Evolutionary conservation across 2,888 invertebrate species (phyloP).

Genomic region (Bembecia ichneumoniformis): DNA sequence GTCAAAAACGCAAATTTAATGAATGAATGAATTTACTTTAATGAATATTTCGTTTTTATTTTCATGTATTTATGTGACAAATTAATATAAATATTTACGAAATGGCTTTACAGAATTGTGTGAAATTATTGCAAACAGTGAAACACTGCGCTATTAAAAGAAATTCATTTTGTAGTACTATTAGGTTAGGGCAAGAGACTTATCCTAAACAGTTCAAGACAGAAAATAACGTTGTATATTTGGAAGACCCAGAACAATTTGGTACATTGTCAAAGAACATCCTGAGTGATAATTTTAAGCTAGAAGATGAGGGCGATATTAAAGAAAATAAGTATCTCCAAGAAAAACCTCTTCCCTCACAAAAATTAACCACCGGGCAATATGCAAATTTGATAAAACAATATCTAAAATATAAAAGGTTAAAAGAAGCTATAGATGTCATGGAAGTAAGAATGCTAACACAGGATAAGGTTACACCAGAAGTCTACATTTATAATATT

Average conservation of each 20-base stretch:
- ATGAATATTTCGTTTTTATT: too few species aligned
- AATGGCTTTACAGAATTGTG: constrained; percentile 36
- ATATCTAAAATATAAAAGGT: constrained; percentile 73
- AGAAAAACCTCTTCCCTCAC: constrained; percentile 57
- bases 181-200: constrained; percentile 14
- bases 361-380: constrained; percentile 73
- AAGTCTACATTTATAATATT: constrained; percentile 83
- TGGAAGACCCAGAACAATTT: constrained; percentile 73
- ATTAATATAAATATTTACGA: too few species aligned
- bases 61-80: too few species aligned
- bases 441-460: constrained; percentile 83
- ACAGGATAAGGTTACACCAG: constrained; percentile 84
- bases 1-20: too few species aligned
- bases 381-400: constrained; percentile 82
- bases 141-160: constrained; percentile 22
- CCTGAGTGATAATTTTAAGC: constrained; percentile 23
- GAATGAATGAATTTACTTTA: too few species aligned
- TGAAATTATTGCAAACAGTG: constrained; percentile 27
- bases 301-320: constrained; percentile 71
- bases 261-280: constrained; percentile 51
- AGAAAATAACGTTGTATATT: constrained; percentile 36
- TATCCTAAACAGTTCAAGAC: constrained; percentile 31
- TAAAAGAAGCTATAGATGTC: constrained; percentile 84
- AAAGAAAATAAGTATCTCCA: constrained; percentile 73
- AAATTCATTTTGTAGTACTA: constrained; percentile 22